Evolutionary conservation across 2,797 vertebrate species (phyloP), one percentile per base, ranked within the genome.

Genomic region (Denticeps clupeoides): DNA sequence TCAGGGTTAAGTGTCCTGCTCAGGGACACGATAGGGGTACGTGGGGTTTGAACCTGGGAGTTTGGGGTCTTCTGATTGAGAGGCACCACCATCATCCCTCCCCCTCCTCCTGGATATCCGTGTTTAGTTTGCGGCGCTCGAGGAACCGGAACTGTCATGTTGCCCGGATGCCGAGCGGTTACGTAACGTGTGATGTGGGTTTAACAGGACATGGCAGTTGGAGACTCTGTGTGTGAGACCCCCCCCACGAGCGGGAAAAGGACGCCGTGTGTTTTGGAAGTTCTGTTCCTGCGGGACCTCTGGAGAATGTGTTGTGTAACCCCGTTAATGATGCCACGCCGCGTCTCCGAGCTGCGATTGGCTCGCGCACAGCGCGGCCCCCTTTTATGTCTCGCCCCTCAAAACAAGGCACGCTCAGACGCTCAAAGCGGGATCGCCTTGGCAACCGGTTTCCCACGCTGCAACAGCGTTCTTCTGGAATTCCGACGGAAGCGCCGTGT

Each of bases 341-440:
- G 21, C 41, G 13, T 8, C 55, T 38, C 50, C 4, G 40, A 50
- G 15, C 59, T 56, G 28, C 3, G 57, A 82, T 82, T 82, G 80
- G 76, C 55, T 67, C 19, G 3, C 26, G 6, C 25, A 24, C 51
- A 63, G 70, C 70, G 80, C 76, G 76, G 77, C 78, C 71, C 67
- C 56, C 11, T 1, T 28, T 37, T 21, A 7, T 49, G 51, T 47
- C 65, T 68, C 55, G 22, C 47, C 38, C 49, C 13, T 65, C 70
- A 44, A 55, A 47, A 55, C 29, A 51, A 26, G 32, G 53, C 62
- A 58, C 51, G 60, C 63, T 75, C 60, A 71, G 74, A 80, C 60
- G 71, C 73, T 57, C 4, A 27, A 58, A 55, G 32, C 41, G 32
- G 62, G 62, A 45, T 82, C 45, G 41, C 65, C 71, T 84, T 80